A percentile compares a stretch with the other conserved stretches of the same genome.
phyloP scores from a whole-genome alignment of 1,140 invertebrate genomes.

The Varroa destructor region DNA sequence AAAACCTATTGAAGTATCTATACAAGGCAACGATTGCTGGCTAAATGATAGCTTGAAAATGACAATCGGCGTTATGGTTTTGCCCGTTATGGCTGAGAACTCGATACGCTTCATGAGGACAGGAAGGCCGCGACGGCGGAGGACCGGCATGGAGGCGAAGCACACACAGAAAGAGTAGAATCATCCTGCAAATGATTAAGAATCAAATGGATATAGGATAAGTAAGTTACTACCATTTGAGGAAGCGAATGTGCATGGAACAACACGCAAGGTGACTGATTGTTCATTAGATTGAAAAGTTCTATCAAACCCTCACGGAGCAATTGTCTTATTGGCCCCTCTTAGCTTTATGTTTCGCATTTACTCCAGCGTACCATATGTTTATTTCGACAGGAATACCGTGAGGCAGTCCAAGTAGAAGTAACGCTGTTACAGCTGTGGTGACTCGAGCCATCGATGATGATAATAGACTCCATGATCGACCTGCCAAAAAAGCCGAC shows the following conservation, averaged over 20 bases:
- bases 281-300: no score
- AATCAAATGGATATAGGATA: no score
- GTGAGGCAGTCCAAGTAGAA: background rate
- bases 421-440: background rate
- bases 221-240: no score
- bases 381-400: slow-evolving; percentile 13
- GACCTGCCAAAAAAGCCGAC: slow-evolving; percentile 1
- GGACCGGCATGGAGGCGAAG: background rate
- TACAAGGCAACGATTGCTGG: no score
- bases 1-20: no score
- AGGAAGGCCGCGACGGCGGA: background rate
- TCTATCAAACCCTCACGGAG: no score
- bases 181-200: slow-evolving; percentile 4
- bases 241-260: no score
- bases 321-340: no score
- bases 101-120: background rate
- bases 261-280: no score
- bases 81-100: slow-evolving; percentile 1
- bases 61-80: background rate
- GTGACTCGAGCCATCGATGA: background rate
- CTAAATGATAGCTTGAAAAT: slow-evolving; percentile 26
- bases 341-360: no score
- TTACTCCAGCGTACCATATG: background rate
- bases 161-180: slow-evolving; percentile 13
- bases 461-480: background rate